Base-by-base conservation (phyloP, 2,113 vertebrate species). In the Pelecanus crispus region DNA sequence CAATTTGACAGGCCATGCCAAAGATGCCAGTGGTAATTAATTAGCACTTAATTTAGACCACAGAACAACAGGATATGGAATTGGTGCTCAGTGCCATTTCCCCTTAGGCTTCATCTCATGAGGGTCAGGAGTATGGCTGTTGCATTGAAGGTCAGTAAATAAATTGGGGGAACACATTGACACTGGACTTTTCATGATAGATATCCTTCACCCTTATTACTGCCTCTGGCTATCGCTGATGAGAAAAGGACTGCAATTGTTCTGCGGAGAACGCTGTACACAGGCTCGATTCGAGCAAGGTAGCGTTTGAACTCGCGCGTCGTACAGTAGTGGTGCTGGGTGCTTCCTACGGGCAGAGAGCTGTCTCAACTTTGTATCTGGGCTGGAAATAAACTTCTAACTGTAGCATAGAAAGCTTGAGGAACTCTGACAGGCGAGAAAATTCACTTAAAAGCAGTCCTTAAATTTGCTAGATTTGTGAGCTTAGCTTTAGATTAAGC, bases 1-100 rank as follows among this genome's bases (percentile, higher is more conserved):
- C 98, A 98, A 99, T 99, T 98, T 98, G 99, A 99, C 99, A 99
- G 97, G 98, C 98, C 98, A 98, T 97, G 98, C 98, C 98, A 99
- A 99, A 99, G 98, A 99, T 99, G 99, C 99, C 99, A 99, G 98
- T 98, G 98, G 98, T 99, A 99, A 99, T 99, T 99, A 99, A 99
- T 99, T 99, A 99, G 98, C 98, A 99, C 99, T 98, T 99, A 98
- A 99, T 99, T 99, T 98, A 98, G 98, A 99, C 98, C 97, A 98
- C 97, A 98, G 98, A 99, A 99, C 98, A 98, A 99, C 98, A 98
- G 98, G 98, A 99, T 98, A 98, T 97, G 98, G 98, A 98, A 98
- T 98, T 97, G 97, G 98, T 98, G 97, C 98, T 98, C 98, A 70
- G 98, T 98, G 98, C 98, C 98, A 98, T 98, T 98, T 98, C 97